Conservation (phyloP, 2,888 invertebrate genomes). For the Dasysyrphus albostriatus region DNA sequence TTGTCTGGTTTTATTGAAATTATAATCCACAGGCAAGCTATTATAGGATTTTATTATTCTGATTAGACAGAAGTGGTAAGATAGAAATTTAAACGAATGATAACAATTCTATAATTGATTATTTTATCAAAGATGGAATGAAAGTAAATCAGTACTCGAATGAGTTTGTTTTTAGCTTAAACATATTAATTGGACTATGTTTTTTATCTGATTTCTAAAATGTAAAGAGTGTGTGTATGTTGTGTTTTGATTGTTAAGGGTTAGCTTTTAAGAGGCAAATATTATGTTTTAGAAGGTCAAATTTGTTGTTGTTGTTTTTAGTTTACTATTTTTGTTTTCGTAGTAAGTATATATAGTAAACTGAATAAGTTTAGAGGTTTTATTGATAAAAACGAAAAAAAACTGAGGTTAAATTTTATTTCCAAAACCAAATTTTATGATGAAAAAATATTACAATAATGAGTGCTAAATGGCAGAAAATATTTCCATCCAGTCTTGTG, state of each 20-base stretch:
- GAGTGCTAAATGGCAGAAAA: too few species aligned
- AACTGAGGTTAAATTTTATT: too few species aligned
- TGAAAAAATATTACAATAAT: too few species aligned
- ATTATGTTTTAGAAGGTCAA: not conserved
- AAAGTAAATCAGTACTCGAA: not conserved
- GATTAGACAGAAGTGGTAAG: not conserved
- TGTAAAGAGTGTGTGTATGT: too few species aligned
- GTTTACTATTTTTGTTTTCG: not conserved
- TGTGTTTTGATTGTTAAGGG: not conserved
- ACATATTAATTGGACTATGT: not conserved
- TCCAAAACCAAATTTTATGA: too few species aligned
- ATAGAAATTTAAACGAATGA: not conserved
- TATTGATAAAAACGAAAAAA: too few species aligned
- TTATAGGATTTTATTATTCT: not conserved
- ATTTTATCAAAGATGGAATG: not conserved
- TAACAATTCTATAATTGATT: not conserved
- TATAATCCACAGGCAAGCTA: not conserved
- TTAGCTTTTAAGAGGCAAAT: not conserved
- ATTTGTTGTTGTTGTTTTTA: not conserved
- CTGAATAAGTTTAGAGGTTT: too few species aligned
- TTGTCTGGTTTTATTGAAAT: not conserved
- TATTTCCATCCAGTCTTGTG: too few species aligned
- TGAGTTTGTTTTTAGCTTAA: not conserved
- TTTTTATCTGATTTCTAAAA: not conserved
- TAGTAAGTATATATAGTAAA: too few species aligned